Base-by-base conservation (phyloP, 1,140 invertebrate species). In the Tetragonula clypearis region DNA sequence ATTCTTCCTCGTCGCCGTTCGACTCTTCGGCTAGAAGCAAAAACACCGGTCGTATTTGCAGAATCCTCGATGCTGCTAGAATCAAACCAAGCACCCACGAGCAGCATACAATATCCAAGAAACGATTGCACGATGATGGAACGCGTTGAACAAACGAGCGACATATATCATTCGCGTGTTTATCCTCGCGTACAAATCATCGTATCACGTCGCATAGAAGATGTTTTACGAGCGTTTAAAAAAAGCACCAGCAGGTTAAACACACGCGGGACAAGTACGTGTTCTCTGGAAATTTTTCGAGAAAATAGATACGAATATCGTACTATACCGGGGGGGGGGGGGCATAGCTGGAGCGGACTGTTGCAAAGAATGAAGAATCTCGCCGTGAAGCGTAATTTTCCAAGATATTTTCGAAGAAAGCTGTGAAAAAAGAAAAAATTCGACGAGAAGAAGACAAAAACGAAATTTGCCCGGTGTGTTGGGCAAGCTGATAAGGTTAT, bases 71-170 rank as follows among this genome's bases (percentile, higher is more conserved):
- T 0, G 80, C 79, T 1, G 91, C 92, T 9, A 90, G 68, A 55
- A 93, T 92, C 41, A 87, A 82, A 26, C 92, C 92, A 15, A 92
- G 90, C 77, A 21, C 77, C 66, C 92, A 93, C 71, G 79, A 83
- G 15, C 86, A 93, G 53, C 92, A 92, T 75, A 85, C 79, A 73
- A 73, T 93, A 62, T 82, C 87, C 21, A 83, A 77, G 74, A 91
- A 91, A 72, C 77, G 75, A 72, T 26, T 84, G 30, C 55, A 8
- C 11, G 68, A 35, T 15, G 68, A 69, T 56, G 66, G 23, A 23
- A 55, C 35, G 26, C 79, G 58, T 72, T 89, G 73, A 71, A 41
- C 41, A 73, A 69, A 65, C 55, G 30, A 49, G 14, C 30, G 15
- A 23, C 21, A 2, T 26, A 74, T 26, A 74, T 17, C 9, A 26